Evolutionary conservation across 2,797 vertebrate species (phyloP).

Genomic region (Spatula clypeata): DNA sequence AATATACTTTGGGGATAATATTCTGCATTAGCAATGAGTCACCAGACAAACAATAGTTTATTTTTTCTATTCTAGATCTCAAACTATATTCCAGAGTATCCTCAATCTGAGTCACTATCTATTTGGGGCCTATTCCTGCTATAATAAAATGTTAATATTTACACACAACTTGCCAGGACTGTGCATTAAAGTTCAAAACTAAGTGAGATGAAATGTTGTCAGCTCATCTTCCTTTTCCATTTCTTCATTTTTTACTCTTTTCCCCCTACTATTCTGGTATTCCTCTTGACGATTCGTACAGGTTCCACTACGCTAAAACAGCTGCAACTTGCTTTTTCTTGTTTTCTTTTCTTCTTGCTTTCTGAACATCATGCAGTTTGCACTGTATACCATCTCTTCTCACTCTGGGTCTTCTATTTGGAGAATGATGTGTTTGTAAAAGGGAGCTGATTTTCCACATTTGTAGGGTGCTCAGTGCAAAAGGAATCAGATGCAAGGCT

Average conservation of each 20-base stretch:
- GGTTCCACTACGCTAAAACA: background rate
- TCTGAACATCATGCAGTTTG: background rate
- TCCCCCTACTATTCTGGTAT: background rate
- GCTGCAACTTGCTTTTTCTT: background rate
- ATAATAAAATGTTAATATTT: background rate
- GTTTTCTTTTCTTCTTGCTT: background rate
- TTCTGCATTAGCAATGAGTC: conserved; percentile 5
- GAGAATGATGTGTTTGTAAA: background rate
- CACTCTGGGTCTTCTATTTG: background rate
- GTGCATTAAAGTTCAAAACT: background rate
- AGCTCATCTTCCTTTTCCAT: background rate
- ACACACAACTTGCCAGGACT: background rate
- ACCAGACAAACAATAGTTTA: background rate
- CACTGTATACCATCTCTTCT: background rate
- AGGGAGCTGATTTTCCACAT: background rate
- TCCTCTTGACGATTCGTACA: background rate
- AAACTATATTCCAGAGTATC: background rate
- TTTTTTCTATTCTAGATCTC: background rate
- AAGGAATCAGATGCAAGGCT: background rate
- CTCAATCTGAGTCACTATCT: background rate
- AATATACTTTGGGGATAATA: background rate
- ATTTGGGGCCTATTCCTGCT: background rate
- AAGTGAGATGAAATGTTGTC: background rate
- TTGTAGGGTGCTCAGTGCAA: background rate
- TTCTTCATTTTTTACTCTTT: background rate